A percentile compares a stretch with the other conserved stretches of the same genome.
These are phyloP conservation scores for Heliothis virescens DNA, from an alignment of 1,140 invertebrate species.

Conservation along the genomic window DNA sequence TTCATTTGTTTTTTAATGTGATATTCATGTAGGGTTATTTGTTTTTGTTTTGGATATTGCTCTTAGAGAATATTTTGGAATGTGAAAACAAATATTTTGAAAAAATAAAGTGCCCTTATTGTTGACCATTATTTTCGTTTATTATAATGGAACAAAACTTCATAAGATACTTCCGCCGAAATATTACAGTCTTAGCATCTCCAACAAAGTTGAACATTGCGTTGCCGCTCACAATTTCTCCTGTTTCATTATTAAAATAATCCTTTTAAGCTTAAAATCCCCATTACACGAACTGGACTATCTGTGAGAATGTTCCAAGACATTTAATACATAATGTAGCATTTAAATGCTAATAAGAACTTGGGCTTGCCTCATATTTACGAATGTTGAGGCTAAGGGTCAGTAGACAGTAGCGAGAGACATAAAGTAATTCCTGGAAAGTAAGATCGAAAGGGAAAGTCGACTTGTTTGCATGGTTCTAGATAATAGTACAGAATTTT, in stretches of 20 bases:
- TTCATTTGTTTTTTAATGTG: slow-evolving; percentile 29
- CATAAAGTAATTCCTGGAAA: no score
- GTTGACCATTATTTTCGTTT: no score
- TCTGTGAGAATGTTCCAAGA: slow-evolving; percentile 12
- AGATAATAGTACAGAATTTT: no score
- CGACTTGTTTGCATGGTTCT: no score
- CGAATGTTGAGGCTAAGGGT: not conserved
- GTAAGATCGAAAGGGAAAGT: no score
- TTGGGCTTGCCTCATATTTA: slow-evolving; percentile 4
- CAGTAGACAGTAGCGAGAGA: not conserved
- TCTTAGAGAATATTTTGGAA: no score
- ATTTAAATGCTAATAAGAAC: slow-evolving; percentile 26
- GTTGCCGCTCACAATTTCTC: slow-evolving; percentile 11
- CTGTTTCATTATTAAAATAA: slow-evolving; percentile 42
- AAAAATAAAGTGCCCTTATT: no score
- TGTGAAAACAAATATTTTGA: no score
- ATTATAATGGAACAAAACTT: not conserved
- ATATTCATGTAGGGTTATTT: not conserved
- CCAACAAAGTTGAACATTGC: slow-evolving; percentile 13
- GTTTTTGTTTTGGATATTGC: not conserved
- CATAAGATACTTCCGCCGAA: not conserved
- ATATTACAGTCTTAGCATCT: not conserved
- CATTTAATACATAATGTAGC: slow-evolving; percentile 30
- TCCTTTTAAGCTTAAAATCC: slow-evolving; percentile 40
- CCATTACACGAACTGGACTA: slow-evolving; percentile 30